phyloP scores from a whole-genome alignment of 1,140 invertebrate genomes.

The Rhagoletis pomonella region DNA sequence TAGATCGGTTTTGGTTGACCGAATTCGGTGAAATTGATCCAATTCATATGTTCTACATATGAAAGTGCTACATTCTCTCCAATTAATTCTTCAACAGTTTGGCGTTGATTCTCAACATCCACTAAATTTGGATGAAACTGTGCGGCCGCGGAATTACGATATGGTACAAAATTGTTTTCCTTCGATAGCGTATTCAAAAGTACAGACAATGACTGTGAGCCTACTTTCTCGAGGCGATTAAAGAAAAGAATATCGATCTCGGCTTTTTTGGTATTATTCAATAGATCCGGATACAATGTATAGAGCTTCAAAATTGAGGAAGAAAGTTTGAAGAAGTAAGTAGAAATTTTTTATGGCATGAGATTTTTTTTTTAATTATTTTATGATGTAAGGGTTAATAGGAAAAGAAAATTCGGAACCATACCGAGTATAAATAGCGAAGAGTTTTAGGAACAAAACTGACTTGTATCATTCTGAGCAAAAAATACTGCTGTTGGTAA shows the following conservation, averaged over 20 bases:
- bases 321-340: no score
- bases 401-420: neutral
- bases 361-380: no score
- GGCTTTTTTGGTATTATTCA: slow-evolving; percentile 85
- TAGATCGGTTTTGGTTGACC: slow-evolving; percentile 87
- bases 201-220: slow-evolving; percentile 89
- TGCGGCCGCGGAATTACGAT: slow-evolving; percentile 17
- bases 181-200: slow-evolving; percentile 82
- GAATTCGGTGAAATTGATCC: slow-evolving; percentile 76
- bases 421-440: no score
- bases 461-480: no score
- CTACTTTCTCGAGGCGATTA: slow-evolving; percentile 91
- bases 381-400: neutral
- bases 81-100: slow-evolving; percentile 64
- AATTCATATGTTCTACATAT: slow-evolving; percentile 60
- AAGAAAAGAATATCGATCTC: slow-evolving; percentile 78
- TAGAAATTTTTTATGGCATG: no score
- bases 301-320: slow-evolving; percentile 46
- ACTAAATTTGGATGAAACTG: slow-evolving; percentile 78
- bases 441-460: no score
- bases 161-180: slow-evolving; percentile 64
- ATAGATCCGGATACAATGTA: slow-evolving; percentile 45
- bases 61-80: slow-evolving; percentile 34
- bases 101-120: slow-evolving; percentile 79
- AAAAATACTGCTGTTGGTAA: no score